A percentile compares a stretch with the other conserved stretches of the same genome.
These are phyloP conservation scores for Telmatochromis sp. DNA, from an alignment of 2,113 vertebrate species.

Conservation along the genomic window DNA sequence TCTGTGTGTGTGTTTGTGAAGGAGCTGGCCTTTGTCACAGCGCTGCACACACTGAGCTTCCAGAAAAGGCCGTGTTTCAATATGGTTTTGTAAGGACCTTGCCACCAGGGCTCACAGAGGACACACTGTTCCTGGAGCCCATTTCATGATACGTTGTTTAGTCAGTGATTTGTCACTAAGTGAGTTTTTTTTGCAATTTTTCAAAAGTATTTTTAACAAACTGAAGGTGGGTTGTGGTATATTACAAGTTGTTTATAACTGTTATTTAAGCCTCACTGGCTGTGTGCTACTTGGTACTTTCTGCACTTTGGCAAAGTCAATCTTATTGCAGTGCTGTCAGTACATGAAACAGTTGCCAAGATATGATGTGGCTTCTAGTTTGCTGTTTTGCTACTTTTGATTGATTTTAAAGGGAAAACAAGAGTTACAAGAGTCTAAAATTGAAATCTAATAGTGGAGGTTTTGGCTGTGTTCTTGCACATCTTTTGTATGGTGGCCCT, in stretches of 20 bases:
- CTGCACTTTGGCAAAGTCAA: background rate
- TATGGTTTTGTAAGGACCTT: slow-evolving; percentile 28
- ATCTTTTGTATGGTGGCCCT: background rate
- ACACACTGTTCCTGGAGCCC: background rate
- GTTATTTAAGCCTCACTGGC: background rate
- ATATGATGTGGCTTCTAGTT: background rate
- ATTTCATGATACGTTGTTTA: background rate
- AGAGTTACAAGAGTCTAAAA: background rate
- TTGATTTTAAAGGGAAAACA: background rate
- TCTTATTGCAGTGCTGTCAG: background rate
- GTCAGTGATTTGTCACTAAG: background rate
- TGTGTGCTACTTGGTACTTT: background rate
- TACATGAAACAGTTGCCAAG: background rate
- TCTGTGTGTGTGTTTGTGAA: slow-evolving; percentile 31
- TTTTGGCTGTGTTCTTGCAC: background rate
- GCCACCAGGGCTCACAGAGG: background rate
- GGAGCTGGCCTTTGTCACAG: slow-evolving; percentile 43
- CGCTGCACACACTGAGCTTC: slow-evolving; percentile 35
- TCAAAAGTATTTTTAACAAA: background rate
- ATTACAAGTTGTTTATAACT: background rate
- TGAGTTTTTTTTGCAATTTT: background rate
- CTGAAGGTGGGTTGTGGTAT: background rate
- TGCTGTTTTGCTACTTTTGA: background rate
- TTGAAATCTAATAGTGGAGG: background rate
- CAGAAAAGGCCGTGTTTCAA: slow-evolving; percentile 42